phyloP scores from a whole-genome alignment of 1,140 invertebrate genomes.

The Sycophila sp. region DNA sequence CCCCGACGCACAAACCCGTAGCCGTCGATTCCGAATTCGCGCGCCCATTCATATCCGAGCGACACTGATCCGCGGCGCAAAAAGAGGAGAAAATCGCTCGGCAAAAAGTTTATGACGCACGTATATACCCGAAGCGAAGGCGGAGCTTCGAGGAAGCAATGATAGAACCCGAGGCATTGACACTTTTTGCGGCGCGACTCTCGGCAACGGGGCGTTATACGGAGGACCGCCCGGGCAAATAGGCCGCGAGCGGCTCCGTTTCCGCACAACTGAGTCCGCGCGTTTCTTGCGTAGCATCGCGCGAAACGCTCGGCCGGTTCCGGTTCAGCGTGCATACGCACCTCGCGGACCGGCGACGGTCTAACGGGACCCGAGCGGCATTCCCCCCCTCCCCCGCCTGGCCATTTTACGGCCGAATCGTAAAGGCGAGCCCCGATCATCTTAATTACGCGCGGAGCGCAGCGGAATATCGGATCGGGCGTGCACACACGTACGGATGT shows the following conservation, averaged over 20 bases:
- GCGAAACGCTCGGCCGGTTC: not conserved
- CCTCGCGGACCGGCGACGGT: not conserved
- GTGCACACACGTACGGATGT: not conserved
- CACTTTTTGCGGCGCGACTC: not conserved
- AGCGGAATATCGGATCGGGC: not conserved
- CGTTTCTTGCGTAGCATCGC: slow-evolving; percentile 23
- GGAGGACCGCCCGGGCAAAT: slow-evolving; percentile 22
- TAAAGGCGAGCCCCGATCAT: not conserved
- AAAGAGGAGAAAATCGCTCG: not conserved
- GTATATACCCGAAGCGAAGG: slow-evolving; percentile 14
- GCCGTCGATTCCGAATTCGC: not conserved
- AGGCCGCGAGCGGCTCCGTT: slow-evolving; percentile 43
- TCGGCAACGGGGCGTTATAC: not conserved
- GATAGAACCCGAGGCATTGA: slow-evolving; percentile 7
- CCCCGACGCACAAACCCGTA: too few relatives aligned
- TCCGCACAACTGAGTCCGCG: slow-evolving; percentile 40
- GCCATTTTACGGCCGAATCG: slow-evolving; percentile 8
- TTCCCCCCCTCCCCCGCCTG: not conserved
- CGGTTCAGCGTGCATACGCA: not conserved
- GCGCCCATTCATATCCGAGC: not conserved
- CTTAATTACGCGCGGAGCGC: not conserved
- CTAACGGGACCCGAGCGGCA: slow-evolving; percentile 7
- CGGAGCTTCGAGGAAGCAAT: not conserved
- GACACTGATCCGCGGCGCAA: not conserved
- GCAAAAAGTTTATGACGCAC: slow-evolving; percentile 25